Percentiles rank a stretch among this genome's conserved stretches.
phyloP scores from a whole-genome alignment of 1,140 invertebrate species.

The Drosophila gunungcola region DNA sequence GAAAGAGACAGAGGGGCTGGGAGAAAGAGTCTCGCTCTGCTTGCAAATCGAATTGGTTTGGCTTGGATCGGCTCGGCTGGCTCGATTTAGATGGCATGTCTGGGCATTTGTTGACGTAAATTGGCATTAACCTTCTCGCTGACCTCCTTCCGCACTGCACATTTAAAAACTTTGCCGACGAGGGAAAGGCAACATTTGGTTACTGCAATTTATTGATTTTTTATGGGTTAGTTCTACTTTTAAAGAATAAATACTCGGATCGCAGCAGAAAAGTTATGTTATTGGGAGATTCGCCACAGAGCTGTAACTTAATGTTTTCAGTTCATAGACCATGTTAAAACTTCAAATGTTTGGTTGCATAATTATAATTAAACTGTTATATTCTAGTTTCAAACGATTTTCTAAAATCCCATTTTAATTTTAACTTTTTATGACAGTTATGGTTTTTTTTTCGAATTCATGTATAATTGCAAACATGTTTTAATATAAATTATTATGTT shows the following conservation, averaged over 20 bases:
- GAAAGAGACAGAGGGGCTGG: not conserved
- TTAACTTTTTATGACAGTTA: too few species aligned
- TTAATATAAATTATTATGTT: too few species aligned
- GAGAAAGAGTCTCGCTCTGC: constrained; percentile 21
- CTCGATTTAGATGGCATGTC: constrained; percentile 57
- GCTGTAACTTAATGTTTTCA: not conserved
- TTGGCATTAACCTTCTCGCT: constrained; percentile 73
- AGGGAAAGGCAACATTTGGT: constrained; percentile 40
- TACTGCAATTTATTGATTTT: constrained; percentile 40
- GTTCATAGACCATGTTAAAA: too few species aligned
- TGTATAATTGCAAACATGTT: too few species aligned
- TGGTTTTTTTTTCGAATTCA: too few species aligned
- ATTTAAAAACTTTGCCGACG: constrained; percentile 16
- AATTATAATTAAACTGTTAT: too few species aligned
- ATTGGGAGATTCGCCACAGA: not conserved
- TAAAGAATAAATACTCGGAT: constrained; percentile 17
- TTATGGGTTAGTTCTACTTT: constrained; percentile 23
- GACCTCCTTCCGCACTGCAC: constrained; percentile 61
- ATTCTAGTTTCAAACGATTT: too few species aligned
- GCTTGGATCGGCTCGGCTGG: constrained; percentile 28
- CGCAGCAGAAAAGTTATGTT: not conserved
- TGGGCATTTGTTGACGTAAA: constrained; percentile 73
- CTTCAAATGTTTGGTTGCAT: too few species aligned
- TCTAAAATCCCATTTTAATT: too few species aligned
- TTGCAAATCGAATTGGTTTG: constrained; percentile 35